Percentiles rank a stretch among this genome's conserved stretches.
These are phyloP conservation scores for Malthinus flaveolus DNA, from an alignment of 2,888 invertebrate species.

Conservation along the genomic window DNA sequence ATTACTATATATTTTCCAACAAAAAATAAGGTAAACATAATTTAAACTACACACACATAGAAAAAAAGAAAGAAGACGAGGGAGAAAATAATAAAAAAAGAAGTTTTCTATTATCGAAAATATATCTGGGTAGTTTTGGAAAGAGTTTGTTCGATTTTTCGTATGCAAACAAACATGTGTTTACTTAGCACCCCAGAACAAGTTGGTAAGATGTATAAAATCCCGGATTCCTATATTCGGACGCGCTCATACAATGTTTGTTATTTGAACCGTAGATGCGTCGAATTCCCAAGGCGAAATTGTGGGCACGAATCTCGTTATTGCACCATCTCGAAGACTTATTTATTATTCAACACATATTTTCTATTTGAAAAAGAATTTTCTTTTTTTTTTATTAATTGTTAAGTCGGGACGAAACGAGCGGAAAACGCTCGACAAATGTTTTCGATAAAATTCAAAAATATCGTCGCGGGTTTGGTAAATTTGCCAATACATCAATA, in stretches of 20 bases:
- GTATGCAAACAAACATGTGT: conserved; percentile 47
- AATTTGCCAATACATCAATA: conserved; percentile 19
- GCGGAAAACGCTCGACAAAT: no score
- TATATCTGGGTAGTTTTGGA: conserved; percentile 31
- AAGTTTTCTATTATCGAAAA: conserved; percentile 13
- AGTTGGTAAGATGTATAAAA: conserved; percentile 46
- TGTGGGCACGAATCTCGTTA: conserved; percentile 47
- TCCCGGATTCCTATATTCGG: conserved; percentile 47
- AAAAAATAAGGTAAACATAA: conserved; percentile 13
- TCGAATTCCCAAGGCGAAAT: conserved; percentile 43
- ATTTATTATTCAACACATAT: conserved; percentile 1
- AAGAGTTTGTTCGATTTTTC: conserved; percentile 45
- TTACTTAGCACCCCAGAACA: conserved; percentile 46
- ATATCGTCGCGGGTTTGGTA: background rate
- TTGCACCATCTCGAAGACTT: conserved; percentile 32
- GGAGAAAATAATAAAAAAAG: background rate
- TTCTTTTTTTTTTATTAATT: no score
- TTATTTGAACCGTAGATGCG: conserved; percentile 46
- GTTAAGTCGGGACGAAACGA: no score
- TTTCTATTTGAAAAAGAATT: background rate
- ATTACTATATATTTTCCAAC: conserved; percentile 12
- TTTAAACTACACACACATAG: background rate
- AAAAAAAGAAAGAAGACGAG: background rate
- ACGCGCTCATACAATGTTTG: conserved; percentile 44
- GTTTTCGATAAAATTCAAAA: no score